Conservation (phyloP, 2,797 vertebrate species). For the Cheirogaleus major region DNA sequence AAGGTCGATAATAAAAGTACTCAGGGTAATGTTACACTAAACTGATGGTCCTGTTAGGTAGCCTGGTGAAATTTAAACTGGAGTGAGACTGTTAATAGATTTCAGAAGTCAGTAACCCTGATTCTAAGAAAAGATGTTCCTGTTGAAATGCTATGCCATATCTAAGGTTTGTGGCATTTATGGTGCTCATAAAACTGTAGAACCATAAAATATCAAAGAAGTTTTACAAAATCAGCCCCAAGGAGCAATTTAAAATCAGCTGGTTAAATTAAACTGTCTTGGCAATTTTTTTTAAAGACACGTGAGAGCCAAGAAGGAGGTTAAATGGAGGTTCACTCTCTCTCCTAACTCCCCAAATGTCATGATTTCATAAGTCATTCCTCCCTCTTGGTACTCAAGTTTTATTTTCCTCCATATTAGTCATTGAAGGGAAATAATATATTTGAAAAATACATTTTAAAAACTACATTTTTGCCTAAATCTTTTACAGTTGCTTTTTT, state of each 20-base stretch:
- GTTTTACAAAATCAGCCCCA: conserved; percentile 67
- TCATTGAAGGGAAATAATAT: conserved; percentile 6
- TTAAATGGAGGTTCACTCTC: neutral
- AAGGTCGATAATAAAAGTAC: conserved; percentile 17
- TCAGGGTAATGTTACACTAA: conserved; percentile 3
- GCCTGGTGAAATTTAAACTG: conserved; percentile 37
- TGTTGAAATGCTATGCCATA: conserved; percentile 45
- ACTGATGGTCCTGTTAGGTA: neutral
- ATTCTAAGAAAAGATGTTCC: conserved; percentile 31
- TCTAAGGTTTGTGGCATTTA: conserved; percentile 63
- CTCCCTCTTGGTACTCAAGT: neutral
- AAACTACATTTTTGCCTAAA: conserved; percentile 48
- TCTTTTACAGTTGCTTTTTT: neutral
- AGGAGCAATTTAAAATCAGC: conserved; percentile 59
- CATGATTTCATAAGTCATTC: conserved; percentile 55
- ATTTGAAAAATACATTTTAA: conserved; percentile 46
- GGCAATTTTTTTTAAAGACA: conserved; percentile 51
- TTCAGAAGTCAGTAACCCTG: conserved; percentile 33
- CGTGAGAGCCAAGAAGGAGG: conserved; percentile 1
- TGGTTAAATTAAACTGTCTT: conserved; percentile 56
- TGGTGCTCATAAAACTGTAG: conserved; percentile 62
- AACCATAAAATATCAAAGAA: conserved; percentile 71
- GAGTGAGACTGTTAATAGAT: conserved; percentile 7
- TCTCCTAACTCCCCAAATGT: neutral
- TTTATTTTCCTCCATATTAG: conserved; percentile 24